Conservation (phyloP, 2,888 invertebrate genomes). For the Beris chalybata region DNA sequence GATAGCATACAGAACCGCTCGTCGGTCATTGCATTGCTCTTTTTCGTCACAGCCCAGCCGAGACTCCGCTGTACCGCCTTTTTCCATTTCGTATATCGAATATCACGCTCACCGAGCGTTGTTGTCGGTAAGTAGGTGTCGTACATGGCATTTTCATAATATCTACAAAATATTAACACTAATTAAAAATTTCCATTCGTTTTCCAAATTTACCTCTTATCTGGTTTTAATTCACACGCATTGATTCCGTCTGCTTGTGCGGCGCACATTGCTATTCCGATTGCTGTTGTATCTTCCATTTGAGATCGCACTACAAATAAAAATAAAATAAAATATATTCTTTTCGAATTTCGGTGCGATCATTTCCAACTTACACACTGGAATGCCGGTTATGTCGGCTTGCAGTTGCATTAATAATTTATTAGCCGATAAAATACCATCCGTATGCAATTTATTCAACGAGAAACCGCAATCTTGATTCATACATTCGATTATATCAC, state of each 20-base stretch:
- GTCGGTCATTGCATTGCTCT: conserved; percentile 77
- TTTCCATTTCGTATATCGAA: conserved; percentile 89
- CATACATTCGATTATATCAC: conserved; percentile 93
- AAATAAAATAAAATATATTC: conserved; percentile 5
- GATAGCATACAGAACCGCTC: conserved; percentile 76
- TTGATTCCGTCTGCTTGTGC: conserved; percentile 75
- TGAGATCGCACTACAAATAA: conserved; percentile 70
- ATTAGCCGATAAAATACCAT: conserved; percentile 91
- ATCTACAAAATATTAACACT: conserved; percentile 33
- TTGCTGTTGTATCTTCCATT: conserved; percentile 84
- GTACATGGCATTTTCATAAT: conserved; percentile 58
- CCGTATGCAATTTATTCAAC: conserved; percentile 81
- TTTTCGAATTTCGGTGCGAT: background rate
- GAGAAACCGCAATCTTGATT: conserved; percentile 88
- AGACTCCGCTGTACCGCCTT: conserved; percentile 90
- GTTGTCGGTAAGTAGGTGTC: conserved; percentile 83
- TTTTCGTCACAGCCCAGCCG: conserved; percentile 82
- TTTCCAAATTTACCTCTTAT: conserved; percentile 56
- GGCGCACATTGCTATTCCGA: conserved; percentile 93
- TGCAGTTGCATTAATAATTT: conserved; percentile 93
- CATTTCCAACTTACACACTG: conserved; percentile 69
- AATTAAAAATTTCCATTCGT: background rate
- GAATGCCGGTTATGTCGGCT: conserved; percentile 89
- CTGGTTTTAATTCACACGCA: conserved; percentile 68
- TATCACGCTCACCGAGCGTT: conserved; percentile 76